Base-by-base conservation (phyloP, 2,113 vertebrate species). In the Anseranas semipalmata region DNA sequence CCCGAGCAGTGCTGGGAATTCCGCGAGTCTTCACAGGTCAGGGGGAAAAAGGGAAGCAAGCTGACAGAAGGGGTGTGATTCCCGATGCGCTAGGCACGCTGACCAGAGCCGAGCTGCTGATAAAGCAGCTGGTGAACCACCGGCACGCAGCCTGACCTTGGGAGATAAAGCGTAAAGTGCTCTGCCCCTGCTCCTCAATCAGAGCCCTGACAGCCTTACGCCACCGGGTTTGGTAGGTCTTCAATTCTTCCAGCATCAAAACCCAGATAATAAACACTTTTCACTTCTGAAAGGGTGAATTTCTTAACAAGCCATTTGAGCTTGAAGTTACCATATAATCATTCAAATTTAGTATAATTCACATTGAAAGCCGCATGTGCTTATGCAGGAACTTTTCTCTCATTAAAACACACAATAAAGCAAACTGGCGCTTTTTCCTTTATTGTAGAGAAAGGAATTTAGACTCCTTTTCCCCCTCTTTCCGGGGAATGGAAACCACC, bases 401-500 rank as follows among this genome's bases (percentile, higher is more conserved):
- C 78, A 79, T 60, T 95, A 96, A 93, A 91, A 65, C 50, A 83
- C 68, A 80, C 35, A 87, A 94, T 78, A 77, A 95, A 85, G 75
- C 25, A 84, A 10, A 73, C 10, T 85, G 48, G 62, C 90, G n/a
- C 66, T 68, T 96, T 75, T 90, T 59, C 80, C 94, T 97, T 68
- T 85, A 90, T 75, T 95, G 62, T 43, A 94, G 48, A 78, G 70
- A 60, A 79, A 94, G 84, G 46, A 80, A 90, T 90, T 95, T 74
- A 97, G 86, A 91, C 76, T 96, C 77, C 80, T 94, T 93, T 95
- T 32, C 78, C 21, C 58, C 60, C 30, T 53, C 55, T 91, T 92
- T 90, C 96, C 97, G 98, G 98, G 98, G 94, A 98, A 98, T 97
- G 97, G 97, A 98, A 99, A 97, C 76, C 96, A 97, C 89, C 76